Evolutionary conservation across 2,888 invertebrate genomes (phyloP), one percentile per base, ranked within the genome.

Genomic region (Leptopterna dolabrata): DNA sequence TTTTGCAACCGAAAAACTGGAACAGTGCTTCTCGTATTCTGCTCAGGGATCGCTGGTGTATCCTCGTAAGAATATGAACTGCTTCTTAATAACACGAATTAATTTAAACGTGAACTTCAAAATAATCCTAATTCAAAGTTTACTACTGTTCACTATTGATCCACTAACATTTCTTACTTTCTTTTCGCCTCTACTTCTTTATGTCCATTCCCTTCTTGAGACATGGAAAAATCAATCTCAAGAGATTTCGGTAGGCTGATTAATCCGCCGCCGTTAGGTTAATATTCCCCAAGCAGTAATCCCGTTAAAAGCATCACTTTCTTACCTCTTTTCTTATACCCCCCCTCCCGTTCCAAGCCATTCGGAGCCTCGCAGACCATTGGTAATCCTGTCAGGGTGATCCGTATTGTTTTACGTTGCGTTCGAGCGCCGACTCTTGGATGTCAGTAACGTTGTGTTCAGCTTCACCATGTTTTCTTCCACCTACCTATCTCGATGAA

Each of bases 241-340:
- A 19, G 27, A 63, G 63, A 7, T 63, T 30, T 76, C 73, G 16
- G 13, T 2, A 9, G 6, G 16, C 14, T 41, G 73, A 30, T 30
- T 76, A 19, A 41, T 76, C 14, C 16, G 30, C 11, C 1, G 19
- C 73, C 73, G 73, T 76, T 29, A 41, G 36, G 7, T 76, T 76
- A 73, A 36, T 76, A 30, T 76, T 76, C n/a, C 36, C 16, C 14
- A 16, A 30, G 19, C 63, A 36, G 73, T 76, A 76, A 76, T 76
- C 41, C 73, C n/a, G 73, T 76, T 41, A 14, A 76, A 76, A 76
- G 73, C 73, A 76, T 76, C 73, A 9, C 41, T 76, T 16, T 36
- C 1, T 76, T 14, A 13, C n/a, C 16, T 19, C n/a, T 36, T 41
- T 36, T 27, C 19, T 29, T 36, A 7, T 41, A 19, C n/a, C 16